Percentiles rank a stretch among this genome's conserved stretches.
Conservation (phyloP, 2,797 vertebrate species). For the Sparus aurata region DNA sequence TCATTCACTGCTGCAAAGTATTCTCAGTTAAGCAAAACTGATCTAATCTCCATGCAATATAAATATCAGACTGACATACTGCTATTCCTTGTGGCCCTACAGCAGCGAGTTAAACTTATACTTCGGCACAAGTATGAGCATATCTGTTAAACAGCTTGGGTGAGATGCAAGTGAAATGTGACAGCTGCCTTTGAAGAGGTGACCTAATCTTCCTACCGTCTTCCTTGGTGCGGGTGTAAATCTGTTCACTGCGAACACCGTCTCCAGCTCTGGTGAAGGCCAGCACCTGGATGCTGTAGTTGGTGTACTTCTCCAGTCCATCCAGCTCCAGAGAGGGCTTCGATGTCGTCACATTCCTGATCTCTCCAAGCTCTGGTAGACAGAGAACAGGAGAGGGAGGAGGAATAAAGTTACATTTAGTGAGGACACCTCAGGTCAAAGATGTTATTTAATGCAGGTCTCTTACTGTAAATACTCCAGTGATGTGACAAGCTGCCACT, state of each 20-base stretch:
- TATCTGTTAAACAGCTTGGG: not conserved
- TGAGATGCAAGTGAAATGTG: not conserved
- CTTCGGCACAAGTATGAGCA: not conserved
- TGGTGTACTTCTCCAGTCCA: slow-evolving; percentile 97
- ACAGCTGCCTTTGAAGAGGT: not conserved
- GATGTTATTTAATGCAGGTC: not conserved
- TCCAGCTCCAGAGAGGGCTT: slow-evolving; percentile 95
- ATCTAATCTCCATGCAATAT: slow-evolving; percentile 14
- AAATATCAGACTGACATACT: slow-evolving; percentile 15
- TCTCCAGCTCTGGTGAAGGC: slow-evolving; percentile 97
- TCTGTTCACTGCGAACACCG: slow-evolving; percentile 95
- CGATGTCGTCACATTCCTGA: slow-evolving; percentile 94
- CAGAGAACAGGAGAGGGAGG: slow-evolving; percentile 4
- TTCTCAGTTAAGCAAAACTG: slow-evolving; percentile 9
- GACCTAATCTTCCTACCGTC: slow-evolving; percentile 86
- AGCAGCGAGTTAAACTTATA: not conserved
- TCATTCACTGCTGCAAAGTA: slow-evolving; percentile 19
- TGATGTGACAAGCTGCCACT: slow-evolving; percentile 16
- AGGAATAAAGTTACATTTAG: not conserved
- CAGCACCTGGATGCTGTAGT: slow-evolving; percentile 98
- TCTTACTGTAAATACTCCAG: slow-evolving; percentile 12
- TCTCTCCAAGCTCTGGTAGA: slow-evolving; percentile 93
- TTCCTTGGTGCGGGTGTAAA: slow-evolving; percentile 97
- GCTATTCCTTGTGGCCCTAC: slow-evolving; percentile 10
- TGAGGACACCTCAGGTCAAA: slow-evolving; percentile 9